Base-by-base conservation (phyloP, 2,888 invertebrate species). In the Diplolepis rosae region DNA sequence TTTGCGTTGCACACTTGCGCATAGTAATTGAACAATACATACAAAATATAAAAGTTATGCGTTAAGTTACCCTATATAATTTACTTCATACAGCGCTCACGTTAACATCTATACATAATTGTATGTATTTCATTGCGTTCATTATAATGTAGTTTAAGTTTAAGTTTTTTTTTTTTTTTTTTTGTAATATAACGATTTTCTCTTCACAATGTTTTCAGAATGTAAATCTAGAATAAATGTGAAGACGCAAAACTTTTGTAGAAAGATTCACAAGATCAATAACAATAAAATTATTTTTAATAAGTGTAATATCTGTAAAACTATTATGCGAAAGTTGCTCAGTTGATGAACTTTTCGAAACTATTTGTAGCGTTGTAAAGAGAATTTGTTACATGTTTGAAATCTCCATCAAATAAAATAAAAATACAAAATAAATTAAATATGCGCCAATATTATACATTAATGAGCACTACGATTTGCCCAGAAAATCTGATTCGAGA, bases 41-140 rank as follows among this genome's bases (percentile, higher is more conserved):
- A 80, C 75, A 80, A 80, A 79, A 75, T 80, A 80, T 80, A 77
- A 79, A 80, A 75, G 75, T 76, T 72, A 76, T 72, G 68, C 66
- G 71, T 77, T 77, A 74, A 54, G 71, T 69, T 35, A 71, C 68
- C 66, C 35, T 61, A 50, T 70, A 56, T 69, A 45, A n/a, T 6
- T 56, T 56, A n/a, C 15, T 56, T 71, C n/a, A 3, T 45, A 45
- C 18, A 45, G 18, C 15, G 42, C 15, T 45, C 9, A 7, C 2
- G 15, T 15, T 45, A 15, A 5, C 7, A 18, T 52, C 35, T 56
- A 61, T 71, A 66, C 1, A 28, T 54, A 28, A 24, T 56, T 6
- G 15, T 28, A 18, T 30, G 18, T n/a, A 56, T 32, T 45, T 18
- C 2, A 45, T 45, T 15, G 15, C 15, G 42, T 45, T 18, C 3